Conservation (phyloP, 64 coral and sea anemone species). For the Montipora cactus region DNA sequence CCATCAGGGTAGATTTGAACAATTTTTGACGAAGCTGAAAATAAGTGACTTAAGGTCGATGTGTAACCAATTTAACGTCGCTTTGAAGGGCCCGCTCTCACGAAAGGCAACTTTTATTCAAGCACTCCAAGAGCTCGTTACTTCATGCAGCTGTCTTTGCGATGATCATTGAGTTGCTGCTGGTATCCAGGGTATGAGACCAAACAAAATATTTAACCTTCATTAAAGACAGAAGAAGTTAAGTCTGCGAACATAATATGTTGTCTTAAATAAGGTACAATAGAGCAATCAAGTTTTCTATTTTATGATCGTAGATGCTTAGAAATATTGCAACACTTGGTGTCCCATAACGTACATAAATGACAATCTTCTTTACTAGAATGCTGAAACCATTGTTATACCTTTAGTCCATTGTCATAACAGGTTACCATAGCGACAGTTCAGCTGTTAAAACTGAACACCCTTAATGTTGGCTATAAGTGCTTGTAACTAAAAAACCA, state of each 20-base stretch:
- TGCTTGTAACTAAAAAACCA: not conserved
- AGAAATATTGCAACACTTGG: not conserved
- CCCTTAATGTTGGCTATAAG: not conserved
- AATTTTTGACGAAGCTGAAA: not conserved
- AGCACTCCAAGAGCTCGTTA: not conserved
- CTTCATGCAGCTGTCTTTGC: not conserved
- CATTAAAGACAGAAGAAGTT: not conserved
- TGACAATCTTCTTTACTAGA: not conserved
- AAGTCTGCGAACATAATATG: constrained; percentile 2
- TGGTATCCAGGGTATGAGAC: not conserved
- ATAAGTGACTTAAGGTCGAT: not conserved
- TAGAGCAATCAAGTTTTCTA: not conserved
- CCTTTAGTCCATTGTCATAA: not conserved
- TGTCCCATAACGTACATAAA: not conserved
- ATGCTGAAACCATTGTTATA: not conserved
- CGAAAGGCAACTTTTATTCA: not conserved
- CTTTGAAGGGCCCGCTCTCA: not conserved
- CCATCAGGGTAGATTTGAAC: not conserved
- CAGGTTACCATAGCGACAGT: constrained; percentile 6
- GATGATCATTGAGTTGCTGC: not conserved
- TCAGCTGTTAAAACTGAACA: not conserved
- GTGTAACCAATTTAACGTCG: not conserved
- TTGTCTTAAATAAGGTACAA: not conserved
- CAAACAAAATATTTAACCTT: not conserved
- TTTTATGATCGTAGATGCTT: not conserved